These are phyloP conservation scores for Lophius piscatorius DNA, from an alignment of 2,113 vertebrate genomes.

Conservation along the genomic window DNA sequence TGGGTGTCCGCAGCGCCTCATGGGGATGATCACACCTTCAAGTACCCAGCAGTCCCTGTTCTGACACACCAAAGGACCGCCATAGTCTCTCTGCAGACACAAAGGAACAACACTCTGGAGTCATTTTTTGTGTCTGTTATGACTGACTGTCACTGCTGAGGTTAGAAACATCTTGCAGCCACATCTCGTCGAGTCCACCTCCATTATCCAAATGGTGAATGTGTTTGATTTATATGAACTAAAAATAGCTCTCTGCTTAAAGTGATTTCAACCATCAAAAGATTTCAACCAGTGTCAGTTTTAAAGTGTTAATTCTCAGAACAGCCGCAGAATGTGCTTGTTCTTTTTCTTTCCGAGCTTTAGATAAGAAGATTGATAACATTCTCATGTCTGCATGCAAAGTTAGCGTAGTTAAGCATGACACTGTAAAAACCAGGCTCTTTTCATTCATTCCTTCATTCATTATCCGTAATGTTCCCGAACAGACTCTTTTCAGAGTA, in stretches of 20 bases:
- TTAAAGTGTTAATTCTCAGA: slow-evolving; percentile 11
- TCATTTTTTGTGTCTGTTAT: slow-evolving; percentile 74
- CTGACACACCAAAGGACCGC: slow-evolving; percentile 91
- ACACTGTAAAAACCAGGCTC: slow-evolving; percentile 3
- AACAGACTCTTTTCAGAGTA: too few species aligned
- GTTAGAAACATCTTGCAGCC: slow-evolving; percentile 70
- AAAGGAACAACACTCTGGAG: slow-evolving; percentile 59
- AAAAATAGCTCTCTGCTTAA: slow-evolving; percentile 50
- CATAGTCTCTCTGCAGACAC: slow-evolving; percentile 89
- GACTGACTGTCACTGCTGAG: slow-evolving; percentile 72
- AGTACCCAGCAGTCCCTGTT: slow-evolving; percentile 96
- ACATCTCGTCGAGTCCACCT: slow-evolving; percentile 53
- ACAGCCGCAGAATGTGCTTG: neutral
- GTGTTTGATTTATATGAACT: slow-evolving; percentile 57
- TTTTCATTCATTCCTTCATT: too few species aligned
- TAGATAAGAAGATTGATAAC: slow-evolving; percentile 9
- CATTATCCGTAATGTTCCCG: too few species aligned
- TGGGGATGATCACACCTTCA: slow-evolving; percentile 93
- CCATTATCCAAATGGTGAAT: slow-evolving; percentile 62
- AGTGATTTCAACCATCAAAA: slow-evolving; percentile 38
- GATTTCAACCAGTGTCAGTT: slow-evolving; percentile 9
- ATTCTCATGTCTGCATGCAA: neutral
- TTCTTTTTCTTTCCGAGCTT: neutral
- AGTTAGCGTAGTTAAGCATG: slow-evolving; percentile 26
- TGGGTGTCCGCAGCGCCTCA: slow-evolving; percentile 88